Evolutionary conservation across 1,140 invertebrate genomes (phyloP).

Genomic region (Aethina tumida): DNA sequence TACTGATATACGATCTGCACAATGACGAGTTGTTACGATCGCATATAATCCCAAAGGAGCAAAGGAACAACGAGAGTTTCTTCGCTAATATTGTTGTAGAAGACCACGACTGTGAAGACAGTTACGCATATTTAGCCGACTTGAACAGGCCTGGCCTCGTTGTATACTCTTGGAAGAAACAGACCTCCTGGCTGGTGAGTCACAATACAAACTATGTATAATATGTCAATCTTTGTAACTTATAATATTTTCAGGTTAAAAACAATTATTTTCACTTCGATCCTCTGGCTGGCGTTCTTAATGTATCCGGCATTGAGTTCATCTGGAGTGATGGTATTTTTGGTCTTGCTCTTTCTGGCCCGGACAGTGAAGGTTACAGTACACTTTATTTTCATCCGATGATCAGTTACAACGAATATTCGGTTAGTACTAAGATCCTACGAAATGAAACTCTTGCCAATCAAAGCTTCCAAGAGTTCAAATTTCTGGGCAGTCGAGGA

Average conservation of each 20-base stretch:
- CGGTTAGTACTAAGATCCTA: constrained; percentile 54
- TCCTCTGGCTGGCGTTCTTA: constrained; percentile 57
- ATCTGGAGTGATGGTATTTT: constrained; percentile 68
- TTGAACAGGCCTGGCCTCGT: constrained; percentile 52
- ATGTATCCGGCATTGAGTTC: constrained; percentile 59
- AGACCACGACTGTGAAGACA: constrained; percentile 54
- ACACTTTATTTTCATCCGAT: constrained; percentile 70
- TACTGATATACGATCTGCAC: constrained; percentile 63
- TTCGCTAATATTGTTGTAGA: constrained; percentile 68
- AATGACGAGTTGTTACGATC: constrained; percentile 57
- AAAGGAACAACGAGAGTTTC: constrained; percentile 57
- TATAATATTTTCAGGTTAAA: no score
- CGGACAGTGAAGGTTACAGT: constrained; percentile 52
- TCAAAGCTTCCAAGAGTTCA: constrained; percentile 51
- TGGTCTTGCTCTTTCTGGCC: constrained; percentile 50
- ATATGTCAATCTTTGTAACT: no score
- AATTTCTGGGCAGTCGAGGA: constrained; percentile 56
- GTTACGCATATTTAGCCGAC: constrained; percentile 55
- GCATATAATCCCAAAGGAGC: constrained; percentile 48
- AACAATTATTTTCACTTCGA: constrained; percentile 62
- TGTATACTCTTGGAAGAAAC: constrained; percentile 57
- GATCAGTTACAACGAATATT: constrained; percentile 61
- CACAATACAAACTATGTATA: no score
- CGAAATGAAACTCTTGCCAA: constrained; percentile 42
- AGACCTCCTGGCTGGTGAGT: constrained; percentile 56